Evolutionary conservation across 2,113 vertebrate species (phyloP), one percentile per base, ranked within the genome.

Genomic region (Xerus inauris): DNA sequence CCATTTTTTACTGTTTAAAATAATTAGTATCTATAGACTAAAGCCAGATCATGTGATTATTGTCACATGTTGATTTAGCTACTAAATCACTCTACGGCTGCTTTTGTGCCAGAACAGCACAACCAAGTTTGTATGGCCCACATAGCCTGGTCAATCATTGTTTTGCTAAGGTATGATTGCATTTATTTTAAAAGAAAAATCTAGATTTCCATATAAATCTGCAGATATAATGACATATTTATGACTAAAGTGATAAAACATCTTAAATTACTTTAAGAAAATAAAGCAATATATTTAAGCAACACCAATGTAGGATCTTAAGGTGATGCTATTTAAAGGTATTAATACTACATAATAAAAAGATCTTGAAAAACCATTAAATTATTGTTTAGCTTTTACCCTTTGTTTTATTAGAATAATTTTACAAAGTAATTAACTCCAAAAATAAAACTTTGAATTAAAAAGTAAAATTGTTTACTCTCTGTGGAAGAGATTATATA

Each of bases 381-480:
- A 12, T 51, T 54, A 54, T 62, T 62, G 22, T 76, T 90, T 75
- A 62, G 40, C 10, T 22, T 45, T 54, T 54, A 38, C 47, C n/a
- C 87, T 93, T 79, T 92, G 45, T 92, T 91, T 94, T 91, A 75
- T 85, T 86, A 14, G n/a, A 89, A 95, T 45, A 80, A 84, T 94
- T 95, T 84, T 85, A 42, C 12, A 28, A 57, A 94, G 51, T 69
- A 17, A 87, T 65, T 24, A 84, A 90, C 87, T 90, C 38, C 6
- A 91, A 89, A 47, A 95, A 38, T 91, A 85, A 95, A 97, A 73
- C 8, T 9, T 20, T 47, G 51, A n/a, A 82, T 49, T 96, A 71
- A 87, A 90, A 57, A 96, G 77, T 69, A 81, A 82, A 95, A 69
- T 26, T 64, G 45, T 77, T 92, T 86, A 86, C 10, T 79, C 19